Base-by-base conservation (phyloP, 1,140 invertebrate species). In the Drosophila arizonae region DNA sequence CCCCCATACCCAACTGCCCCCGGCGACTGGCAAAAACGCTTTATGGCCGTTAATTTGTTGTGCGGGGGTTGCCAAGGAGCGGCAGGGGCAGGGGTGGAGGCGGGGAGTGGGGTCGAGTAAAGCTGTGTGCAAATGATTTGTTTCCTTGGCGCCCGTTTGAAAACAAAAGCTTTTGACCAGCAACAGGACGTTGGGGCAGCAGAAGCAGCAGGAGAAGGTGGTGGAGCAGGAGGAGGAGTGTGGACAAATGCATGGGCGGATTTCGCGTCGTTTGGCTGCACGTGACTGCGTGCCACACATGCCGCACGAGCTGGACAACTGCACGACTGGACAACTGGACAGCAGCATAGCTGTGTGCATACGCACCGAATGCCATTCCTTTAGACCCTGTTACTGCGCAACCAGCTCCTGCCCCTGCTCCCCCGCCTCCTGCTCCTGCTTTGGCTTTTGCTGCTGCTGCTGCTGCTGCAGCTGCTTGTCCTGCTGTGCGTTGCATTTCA, bases 31-130 rank as follows among this genome's bases (percentile, higher is more conserved):
- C 54, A 77, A 85, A 85, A 85, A 77, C 81, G 81, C 81, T 86
- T 88, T 88, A 87, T 84, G 80, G 79, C 70, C 84, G 84, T 88
- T 88, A 88, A 87, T 87, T 87, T 87, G 84, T 79, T 87, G 82
- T 79, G 66, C 70, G 67, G 65, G n/a, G 6, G 17, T 24, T n/a
- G 21, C 0, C 17, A 46, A 8, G n/a, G n/a, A 46, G 21, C 2
- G 6, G 36, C 6, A 3, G 24, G 43, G 13, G 8, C 9, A n/a
- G 9, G 1, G 11, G 11, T 6, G 0, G 33, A 6, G 33, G 33
- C 33, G 2, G 33, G 2, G 33, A 30, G 28, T 30, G 4, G 21
- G 26, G 6, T 5, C 24, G 28, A 43, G 11, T n/a, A 17, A 13
- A 45, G 41, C 64, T 86, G 81, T 85, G 84, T 87, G 84, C 79